A percentile compares a stretch with the other conserved stretches of the same genome.
phyloP scores from a whole-genome alignment of 1,140 invertebrate genomes.

The Drosophila funebris region DNA sequence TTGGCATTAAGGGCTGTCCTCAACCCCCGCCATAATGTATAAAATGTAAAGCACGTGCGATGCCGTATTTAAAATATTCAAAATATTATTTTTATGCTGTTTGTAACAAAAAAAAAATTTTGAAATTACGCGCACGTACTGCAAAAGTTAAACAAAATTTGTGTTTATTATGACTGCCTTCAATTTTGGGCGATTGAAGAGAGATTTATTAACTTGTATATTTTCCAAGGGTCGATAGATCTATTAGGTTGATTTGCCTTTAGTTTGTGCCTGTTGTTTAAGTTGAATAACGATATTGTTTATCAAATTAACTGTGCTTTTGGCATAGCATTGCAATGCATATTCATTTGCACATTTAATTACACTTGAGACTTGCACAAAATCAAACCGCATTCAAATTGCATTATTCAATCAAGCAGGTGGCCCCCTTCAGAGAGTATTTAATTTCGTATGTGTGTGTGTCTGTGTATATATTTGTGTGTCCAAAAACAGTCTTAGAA shows the following conservation, averaged over 20 bases:
- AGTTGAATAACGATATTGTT: slow-evolving; percentile 30
- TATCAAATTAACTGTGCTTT: slow-evolving; percentile 53
- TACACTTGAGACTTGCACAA: slow-evolving; percentile 67
- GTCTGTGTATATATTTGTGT: not conserved
- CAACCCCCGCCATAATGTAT: not conserved
- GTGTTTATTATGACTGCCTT: slow-evolving; percentile 12
- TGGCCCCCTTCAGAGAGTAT: slow-evolving; percentile 10
- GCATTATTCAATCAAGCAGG: slow-evolving; percentile 67
- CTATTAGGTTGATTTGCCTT: not conserved
- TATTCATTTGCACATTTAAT: slow-evolving; percentile 63
- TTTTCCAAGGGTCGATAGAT: not conserved
- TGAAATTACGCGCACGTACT: slow-evolving; percentile 59
- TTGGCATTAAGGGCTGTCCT: slow-evolving; percentile 39
- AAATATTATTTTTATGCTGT: slow-evolving; percentile 34
- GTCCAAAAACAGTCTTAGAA: slow-evolving; percentile 38
- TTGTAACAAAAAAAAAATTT: slow-evolving; percentile 21
- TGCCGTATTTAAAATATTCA: slow-evolving; percentile 51
- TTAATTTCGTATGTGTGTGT: not conserved
- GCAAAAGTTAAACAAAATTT: slow-evolving; percentile 32
- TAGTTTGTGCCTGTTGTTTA: not conserved
- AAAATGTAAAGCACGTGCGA: slow-evolving; percentile 47
- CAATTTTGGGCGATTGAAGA: not conserved
- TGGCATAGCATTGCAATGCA: slow-evolving; percentile 20
- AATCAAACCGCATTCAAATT: slow-evolving; percentile 75
- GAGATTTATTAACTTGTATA: slow-evolving; percentile 20